Evolutionary conservation across 2,888 invertebrate species (phyloP), one percentile per base, ranked within the genome.

Genomic region (Anagyrus pseudococci): DNA sequence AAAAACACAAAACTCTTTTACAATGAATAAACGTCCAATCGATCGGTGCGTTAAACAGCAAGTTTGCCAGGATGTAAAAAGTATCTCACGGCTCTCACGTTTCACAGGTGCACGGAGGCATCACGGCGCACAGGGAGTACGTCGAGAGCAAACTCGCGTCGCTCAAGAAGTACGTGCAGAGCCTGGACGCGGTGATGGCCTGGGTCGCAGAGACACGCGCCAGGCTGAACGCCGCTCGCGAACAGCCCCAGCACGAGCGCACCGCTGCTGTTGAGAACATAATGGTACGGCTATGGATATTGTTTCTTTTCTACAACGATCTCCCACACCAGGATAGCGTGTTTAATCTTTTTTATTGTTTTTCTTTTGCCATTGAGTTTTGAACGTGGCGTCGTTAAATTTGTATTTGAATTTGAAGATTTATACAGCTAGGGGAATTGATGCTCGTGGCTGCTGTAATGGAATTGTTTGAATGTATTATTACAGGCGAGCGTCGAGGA

Each of bases 111-210:
- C 80, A 81, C 66, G 68, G 77, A 4, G 81, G 81, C 64, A 77
- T 88, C 64, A 74, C 81, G 4, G 82, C 82, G 65, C 87, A 87
- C 77, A 83, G 84, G 48, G 84, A 84, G 71, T 85, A 84, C 75
- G 82, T 87, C 47, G 82, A 82, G 72, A 82, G 83, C 70, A 86
- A 86, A 79, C 80, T 88, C 74, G 73, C 82, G 13, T 85, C 87
- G 68, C 82, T 88, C 68, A 82, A 82, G 75, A 84, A 85, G 77
- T 84, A 85, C 76, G 77, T 82, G 49, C 81, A 83, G 67, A 85
- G 85, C 20, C 81, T 88, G 68, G 85, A 86, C 71, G 80, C 81
- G 23, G 84, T 86, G 43, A 84, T 84, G 69, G 81, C 81, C 1
- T 85, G 85, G 85, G 83, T 85, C 7, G 82, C 84, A 78, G 84